Evolutionary conservation across 2,113 vertebrate genomes (phyloP), one percentile per base, ranked within the genome.

Genomic region (Apteryx owenii): DNA sequence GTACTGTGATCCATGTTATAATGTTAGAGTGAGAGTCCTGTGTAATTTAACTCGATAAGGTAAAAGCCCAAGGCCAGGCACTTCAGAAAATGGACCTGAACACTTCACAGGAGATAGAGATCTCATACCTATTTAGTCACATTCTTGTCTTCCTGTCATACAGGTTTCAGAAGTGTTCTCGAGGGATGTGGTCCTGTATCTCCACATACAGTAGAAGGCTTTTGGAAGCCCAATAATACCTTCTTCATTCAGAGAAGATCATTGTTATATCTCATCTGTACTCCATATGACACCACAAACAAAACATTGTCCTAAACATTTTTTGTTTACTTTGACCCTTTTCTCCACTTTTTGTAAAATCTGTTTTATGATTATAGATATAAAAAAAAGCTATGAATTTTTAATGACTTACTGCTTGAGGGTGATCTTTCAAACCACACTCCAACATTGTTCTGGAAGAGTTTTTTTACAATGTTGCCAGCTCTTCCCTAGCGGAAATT

Each of bases 401-500:
- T 75, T 77, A 78, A 91, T 36, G 61, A 56, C 54, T 29, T 46
- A 14, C 68, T 92, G 88, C 58, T 94, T 42, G 83, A 91, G 62
- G 17, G 7, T 48, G 23, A 54, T 46, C 16, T 58, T 95, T 81
- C 90, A 88, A 48, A 75, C 42, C 46, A 62, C 38, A 93, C n/a
- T 25, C 19, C 25, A 76, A 4, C 3, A 3, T 88, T 91, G 60
- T 51, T 85, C 73, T 62, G 89, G 42, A 48, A 42, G 23, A 48
- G 23, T 91, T 88, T 96, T 38, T 86, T 95, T 81, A 84, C 90
- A 97, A 71, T 69, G 44, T 28, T 95, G 54, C 80, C 82, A 20
- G 66, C 69, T 97, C 93, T 95, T 64, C 95, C 65, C 73, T 94
- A n/a, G 81, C 6, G 36, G 85, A 97, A 85, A 88, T 96, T 96